Conservation (phyloP, 2,113 vertebrate genomes). For the Atherinomorus stipes region DNA sequence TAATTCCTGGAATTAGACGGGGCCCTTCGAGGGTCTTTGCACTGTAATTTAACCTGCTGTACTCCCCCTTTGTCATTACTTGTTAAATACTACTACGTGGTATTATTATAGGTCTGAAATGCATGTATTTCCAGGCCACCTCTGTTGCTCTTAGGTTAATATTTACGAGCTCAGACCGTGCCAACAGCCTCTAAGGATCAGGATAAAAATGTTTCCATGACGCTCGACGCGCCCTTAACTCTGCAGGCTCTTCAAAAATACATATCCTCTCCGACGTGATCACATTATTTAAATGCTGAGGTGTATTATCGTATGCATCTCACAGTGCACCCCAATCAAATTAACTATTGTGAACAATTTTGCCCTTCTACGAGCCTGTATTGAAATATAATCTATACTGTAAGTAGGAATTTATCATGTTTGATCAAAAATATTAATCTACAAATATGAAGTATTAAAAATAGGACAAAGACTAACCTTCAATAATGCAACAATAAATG, state of each 20-base stretch:
- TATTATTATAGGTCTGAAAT: neutral
- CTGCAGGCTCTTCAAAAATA: conserved; percentile 20
- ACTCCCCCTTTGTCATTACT: neutral
- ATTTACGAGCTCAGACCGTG: conserved; percentile 17
- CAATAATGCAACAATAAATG: too few species aligned
- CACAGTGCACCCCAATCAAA: neutral
- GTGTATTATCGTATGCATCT: neutral
- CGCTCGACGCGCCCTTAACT: conserved; percentile 29
- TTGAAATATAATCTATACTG: too few species aligned
- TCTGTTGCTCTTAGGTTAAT: neutral
- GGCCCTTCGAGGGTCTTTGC: neutral
- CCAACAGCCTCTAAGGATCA: conserved; percentile 14
- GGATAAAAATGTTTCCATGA: conserved; percentile 56
- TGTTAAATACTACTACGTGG: neutral
- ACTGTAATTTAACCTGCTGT: neutral
- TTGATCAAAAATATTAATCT: too few species aligned
- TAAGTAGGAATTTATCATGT: too few species aligned
- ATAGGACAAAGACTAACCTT: too few species aligned
- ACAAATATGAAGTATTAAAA: too few species aligned
- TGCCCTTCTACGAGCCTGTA: too few species aligned
- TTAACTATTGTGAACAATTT: neutral
- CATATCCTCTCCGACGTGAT: neutral
- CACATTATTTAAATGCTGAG: neutral
- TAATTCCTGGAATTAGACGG: conserved; percentile 38
- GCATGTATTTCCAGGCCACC: neutral